Evolutionary conservation across 2,888 invertebrate species (phyloP).

Genomic region (Nomada ruficornis): DNA sequence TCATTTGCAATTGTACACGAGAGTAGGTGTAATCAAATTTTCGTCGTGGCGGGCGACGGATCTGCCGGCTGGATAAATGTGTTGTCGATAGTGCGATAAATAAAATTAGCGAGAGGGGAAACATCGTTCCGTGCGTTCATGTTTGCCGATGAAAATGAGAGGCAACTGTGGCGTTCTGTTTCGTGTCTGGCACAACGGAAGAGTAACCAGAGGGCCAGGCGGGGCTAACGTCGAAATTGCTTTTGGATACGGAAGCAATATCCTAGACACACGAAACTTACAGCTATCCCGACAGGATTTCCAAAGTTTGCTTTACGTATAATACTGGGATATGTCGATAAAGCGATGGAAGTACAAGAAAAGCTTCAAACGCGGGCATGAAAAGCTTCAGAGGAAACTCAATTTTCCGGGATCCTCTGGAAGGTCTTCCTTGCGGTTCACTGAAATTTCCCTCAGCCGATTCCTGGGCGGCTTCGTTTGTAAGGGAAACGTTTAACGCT

Average conservation of each 20-base stretch:
- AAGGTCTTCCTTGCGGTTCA: neutral
- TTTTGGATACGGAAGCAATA: constrained; percentile 59
- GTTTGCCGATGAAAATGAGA: constrained; percentile 9
- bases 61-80: neutral
- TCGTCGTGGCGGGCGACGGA: too few relatives aligned
- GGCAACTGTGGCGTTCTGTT: constrained; percentile 24
- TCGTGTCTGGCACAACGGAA: constrained; percentile 33
- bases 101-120: neutral
- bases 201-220: constrained; percentile 36
- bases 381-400: constrained; percentile 16
- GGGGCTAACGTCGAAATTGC: constrained; percentile 65
- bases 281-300: constrained; percentile 12
- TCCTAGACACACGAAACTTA: constrained; percentile 39
- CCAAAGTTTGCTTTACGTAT: constrained; percentile 35
- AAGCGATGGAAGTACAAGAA: constrained; percentile 4
- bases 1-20: neutral
- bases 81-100: neutral
- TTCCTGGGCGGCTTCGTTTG: neutral
- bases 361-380: constrained; percentile 6
- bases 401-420: neutral
- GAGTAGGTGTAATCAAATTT: neutral
- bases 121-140: neutral
- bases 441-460: neutral
- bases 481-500: neutral
- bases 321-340: constrained; percentile 38